Base-by-base conservation (phyloP, 2,888 invertebrate genomes). In the Yponomeuta malinellus region DNA sequence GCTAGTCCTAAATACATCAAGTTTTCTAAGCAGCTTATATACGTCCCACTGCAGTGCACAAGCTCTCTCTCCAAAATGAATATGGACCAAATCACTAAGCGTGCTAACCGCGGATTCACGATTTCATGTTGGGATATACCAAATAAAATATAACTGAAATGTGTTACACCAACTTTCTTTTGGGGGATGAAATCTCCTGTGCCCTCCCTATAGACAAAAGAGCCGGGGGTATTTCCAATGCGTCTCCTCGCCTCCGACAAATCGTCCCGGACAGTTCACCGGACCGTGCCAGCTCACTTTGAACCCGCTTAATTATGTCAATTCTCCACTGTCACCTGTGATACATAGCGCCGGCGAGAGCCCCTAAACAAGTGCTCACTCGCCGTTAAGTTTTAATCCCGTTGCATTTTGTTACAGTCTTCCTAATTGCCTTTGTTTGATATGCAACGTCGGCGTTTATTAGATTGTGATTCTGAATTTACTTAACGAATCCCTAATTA, bases 251-350 rank as follows among this genome's bases (percentile, higher is more conserved):
- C 79, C 77, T 81, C 81, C 77, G 75, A 75, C 81, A 83, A 84
- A 86, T 84, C 80, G 82, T 75, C 75, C 77, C 76, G 79, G 84
- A 85, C 83, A 80, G 81, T 75, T 79, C 82, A 76, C 71, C 80
- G 79, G 76, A 72, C 76, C 83, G 80, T 76, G 78, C 77, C 75
- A 76, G 76, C 74, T 77, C 79, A 76, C 83, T 85, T 85, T 83
- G 82, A 83, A 81, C 79, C 81, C 79, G 80, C 79, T 82, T 85
- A 81, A 83, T 84, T 84, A 83, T 78, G 81, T 82, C 80, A 77
- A 81, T 84, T 81, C 77, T 76, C 77, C 76, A 74, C 74, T 77
- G 80, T 79, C 81, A 78, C 78, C 78, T 74, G 76, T 78, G 78
- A 81, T 78, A 75, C 77, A 78, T 67, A 37, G 67, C n/a, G 43